phyloP scores from a whole-genome alignment of 2,113 vertebrate species.

The Noturus placidus region DNA sequence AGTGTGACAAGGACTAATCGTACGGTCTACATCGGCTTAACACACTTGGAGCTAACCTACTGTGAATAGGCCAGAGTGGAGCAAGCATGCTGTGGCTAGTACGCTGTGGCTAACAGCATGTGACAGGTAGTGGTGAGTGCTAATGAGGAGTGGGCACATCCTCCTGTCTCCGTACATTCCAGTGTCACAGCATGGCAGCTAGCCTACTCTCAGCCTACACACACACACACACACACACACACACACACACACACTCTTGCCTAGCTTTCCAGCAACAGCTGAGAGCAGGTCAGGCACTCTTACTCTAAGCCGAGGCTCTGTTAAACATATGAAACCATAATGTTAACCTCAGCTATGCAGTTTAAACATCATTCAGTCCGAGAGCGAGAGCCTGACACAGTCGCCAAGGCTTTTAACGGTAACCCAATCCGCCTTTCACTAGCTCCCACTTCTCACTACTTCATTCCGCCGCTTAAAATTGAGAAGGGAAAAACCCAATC shows the following conservation, averaged over 20 bases:
- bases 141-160: conserved; percentile 80
- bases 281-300: conserved; percentile 53
- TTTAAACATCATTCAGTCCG: conserved; percentile 65
- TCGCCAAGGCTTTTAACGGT: conserved; percentile 74
- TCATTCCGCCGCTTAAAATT: conserved; percentile 54
- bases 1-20: not conserved
- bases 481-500: conserved; percentile 24
- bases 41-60: conserved; percentile 49
- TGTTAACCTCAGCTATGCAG: conserved; percentile 66
- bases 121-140: conserved; percentile 79
- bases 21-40: conserved; percentile 7
- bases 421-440: conserved; percentile 68
- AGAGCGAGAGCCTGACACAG: conserved; percentile 65
- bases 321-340: conserved; percentile 57
- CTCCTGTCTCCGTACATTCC: conserved; percentile 69
- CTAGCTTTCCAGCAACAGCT: conserved; percentile 37
- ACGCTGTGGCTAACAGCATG: conserved; percentile 78
- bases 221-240: not conserved
- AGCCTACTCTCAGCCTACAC: conserved; percentile 35
- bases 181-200: conserved; percentile 64
- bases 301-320: conserved; percentile 40
- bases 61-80: conserved; percentile 37
- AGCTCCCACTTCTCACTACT: conserved; percentile 57
- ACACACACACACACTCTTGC: not conserved
- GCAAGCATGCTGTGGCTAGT: conserved; percentile 63